These are phyloP conservation scores for Erynnis tages DNA, from an alignment of 2,888 invertebrate genomes.

Conservation along the genomic window DNA sequence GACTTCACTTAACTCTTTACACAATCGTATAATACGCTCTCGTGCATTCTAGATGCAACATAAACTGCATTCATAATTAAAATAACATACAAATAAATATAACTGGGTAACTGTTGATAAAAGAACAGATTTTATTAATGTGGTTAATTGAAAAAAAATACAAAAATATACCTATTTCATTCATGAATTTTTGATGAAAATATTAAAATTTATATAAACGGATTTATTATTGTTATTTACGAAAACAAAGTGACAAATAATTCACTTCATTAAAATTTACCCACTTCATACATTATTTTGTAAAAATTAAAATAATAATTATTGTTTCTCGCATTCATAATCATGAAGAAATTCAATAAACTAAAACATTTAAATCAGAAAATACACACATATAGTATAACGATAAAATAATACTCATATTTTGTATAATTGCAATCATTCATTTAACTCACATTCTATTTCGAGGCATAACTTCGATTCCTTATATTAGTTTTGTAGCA, in stretches of 20 bases:
- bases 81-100: neutral
- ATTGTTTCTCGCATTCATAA: conserved; percentile 14
- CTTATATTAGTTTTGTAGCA: conserved; percentile 46
- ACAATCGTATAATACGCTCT: neutral
- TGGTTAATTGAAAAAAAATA: too few species aligned
- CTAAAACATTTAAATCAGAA: too few species aligned
- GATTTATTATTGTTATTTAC: too few species aligned
- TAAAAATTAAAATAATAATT: conserved; percentile 24
- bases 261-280: too few species aligned
- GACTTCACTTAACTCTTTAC: conserved; percentile 32
- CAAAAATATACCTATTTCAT: neutral
- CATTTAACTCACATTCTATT: neutral
- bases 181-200: neutral
- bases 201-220: too few species aligned
- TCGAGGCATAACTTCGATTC: conserved; percentile 29
- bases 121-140: too few species aligned
- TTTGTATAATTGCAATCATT: conserved; percentile 1
- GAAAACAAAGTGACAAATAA: too few species aligned
- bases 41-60: neutral
- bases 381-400: conserved; percentile 15
- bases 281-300: too few species aligned
- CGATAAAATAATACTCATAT: neutral
- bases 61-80: neutral
- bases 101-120: neutral
- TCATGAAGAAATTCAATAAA: too few species aligned